A percentile compares a stretch with the other conserved stretches of the same genome.
Evolutionary conservation across 1,140 invertebrate species (phyloP).

Genomic region (Adelges cooleyi): DNA sequence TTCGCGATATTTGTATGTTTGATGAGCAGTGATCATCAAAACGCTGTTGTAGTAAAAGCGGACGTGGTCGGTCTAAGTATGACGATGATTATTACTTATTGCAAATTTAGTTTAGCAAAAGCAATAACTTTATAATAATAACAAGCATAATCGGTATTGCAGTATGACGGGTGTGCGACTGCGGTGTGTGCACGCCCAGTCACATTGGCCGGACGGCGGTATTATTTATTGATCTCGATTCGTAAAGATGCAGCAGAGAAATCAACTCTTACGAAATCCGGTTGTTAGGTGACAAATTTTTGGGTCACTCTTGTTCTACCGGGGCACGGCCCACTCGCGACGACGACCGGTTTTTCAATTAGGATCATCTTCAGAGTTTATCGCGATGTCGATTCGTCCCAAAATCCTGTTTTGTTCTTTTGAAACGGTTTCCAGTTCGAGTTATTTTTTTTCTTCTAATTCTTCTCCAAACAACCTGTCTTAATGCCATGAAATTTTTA

Average conservation of each 20-base stretch:
- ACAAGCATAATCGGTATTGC: background rate
- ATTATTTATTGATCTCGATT: conserved; percentile 25
- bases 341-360: conserved; percentile 25
- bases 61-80: too few species aligned
- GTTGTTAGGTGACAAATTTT: conserved; percentile 27
- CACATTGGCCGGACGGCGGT: background rate
- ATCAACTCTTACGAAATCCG: conserved; percentile 24
- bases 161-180: background rate
- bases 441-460: conserved; percentile 1
- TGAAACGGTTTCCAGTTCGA: conserved; percentile 24
- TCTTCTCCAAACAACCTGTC: conserved; percentile 15
- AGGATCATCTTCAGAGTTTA: conserved; percentile 28
- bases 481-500: conserved; percentile 20
- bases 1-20: too few species aligned
- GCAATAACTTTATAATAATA: conserved; percentile 3
- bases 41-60: too few species aligned
- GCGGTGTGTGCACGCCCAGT: background rate
- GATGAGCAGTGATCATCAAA: too few species aligned
- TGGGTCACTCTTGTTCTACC: conserved; percentile 21
- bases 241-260: conserved; percentile 8
- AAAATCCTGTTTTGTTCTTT: conserved; percentile 26
- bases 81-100: too few species aligned
- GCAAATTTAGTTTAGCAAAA: too few species aligned
- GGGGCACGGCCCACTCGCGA: conserved; percentile 6
- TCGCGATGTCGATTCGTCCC: conserved; percentile 23